phyloP scores from a whole-genome alignment of 1,140 invertebrate species.

The Drosophila subpulchrella region DNA sequence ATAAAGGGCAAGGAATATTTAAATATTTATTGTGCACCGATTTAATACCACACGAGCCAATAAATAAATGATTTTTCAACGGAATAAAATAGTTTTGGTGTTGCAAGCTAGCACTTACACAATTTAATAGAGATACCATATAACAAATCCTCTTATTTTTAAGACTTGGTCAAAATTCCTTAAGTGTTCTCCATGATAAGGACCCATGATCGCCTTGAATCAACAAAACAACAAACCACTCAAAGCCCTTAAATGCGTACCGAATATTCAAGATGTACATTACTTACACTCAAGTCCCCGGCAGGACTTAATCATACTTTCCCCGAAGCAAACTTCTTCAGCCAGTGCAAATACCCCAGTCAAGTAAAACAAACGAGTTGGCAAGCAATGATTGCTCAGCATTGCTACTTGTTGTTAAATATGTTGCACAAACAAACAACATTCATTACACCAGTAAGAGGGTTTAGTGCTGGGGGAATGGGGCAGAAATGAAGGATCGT shows the following conservation, averaged over 20 bases:
- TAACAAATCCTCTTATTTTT: no score
- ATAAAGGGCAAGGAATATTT: not conserved
- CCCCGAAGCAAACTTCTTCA: slow-evolving; percentile 16
- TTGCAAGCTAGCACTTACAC: no score
- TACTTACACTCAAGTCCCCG: slow-evolving; percentile 14
- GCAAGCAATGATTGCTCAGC: slow-evolving; percentile 60
- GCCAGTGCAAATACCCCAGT: slow-evolving; percentile 28
- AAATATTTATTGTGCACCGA: slow-evolving; percentile 14
- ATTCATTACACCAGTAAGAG: slow-evolving; percentile 46
- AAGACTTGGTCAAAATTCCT: not conserved
- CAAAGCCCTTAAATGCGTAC: slow-evolving; percentile 9
- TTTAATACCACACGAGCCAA: not conserved
- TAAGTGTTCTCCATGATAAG: not conserved
- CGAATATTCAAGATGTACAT: slow-evolving; percentile 17
- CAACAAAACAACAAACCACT: not conserved
- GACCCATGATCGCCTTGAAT: not conserved
- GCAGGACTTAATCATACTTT: slow-evolving; percentile 39
- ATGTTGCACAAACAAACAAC: slow-evolving; percentile 59
- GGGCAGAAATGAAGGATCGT: slow-evolving; percentile 8
- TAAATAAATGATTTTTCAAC: not conserved
- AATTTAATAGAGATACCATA: no score
- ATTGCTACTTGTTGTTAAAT: slow-evolving; percentile 63
- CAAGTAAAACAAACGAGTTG: slow-evolving; percentile 41
- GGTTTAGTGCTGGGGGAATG: not conserved
- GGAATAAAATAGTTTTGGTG: no score